These are phyloP conservation scores for Megaleporinus macrocephalus DNA, from an alignment of 2,113 vertebrate species.

Conservation along the genomic window DNA sequence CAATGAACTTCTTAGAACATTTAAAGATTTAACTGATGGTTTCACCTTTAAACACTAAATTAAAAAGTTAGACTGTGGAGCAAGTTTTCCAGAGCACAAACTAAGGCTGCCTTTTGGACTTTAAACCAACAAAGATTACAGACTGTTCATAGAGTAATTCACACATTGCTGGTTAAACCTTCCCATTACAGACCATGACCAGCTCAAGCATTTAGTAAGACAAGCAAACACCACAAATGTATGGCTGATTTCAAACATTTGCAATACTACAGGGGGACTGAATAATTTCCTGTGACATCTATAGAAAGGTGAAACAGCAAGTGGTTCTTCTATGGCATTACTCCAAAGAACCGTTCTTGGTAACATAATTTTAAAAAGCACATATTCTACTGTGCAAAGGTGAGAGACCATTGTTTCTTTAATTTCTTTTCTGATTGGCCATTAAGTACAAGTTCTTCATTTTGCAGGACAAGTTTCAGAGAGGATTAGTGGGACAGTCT, in stretches of 20 bases:
- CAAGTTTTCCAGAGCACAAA: neutral
- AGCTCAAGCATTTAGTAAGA: neutral
- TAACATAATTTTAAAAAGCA: too few relatives aligned
- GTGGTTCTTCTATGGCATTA: neutral
- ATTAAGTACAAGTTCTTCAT: too few relatives aligned
- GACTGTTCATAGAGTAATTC: neutral
- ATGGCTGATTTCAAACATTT: too few relatives aligned
- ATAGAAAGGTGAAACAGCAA: neutral
- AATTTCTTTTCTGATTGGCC: too few relatives aligned
- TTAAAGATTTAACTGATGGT: neutral
- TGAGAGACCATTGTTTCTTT: too few relatives aligned
- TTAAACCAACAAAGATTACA: neutral
- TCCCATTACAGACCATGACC: neutral
- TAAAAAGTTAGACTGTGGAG: neutral
- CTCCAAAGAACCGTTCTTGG: too few relatives aligned
- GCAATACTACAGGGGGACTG: neutral
- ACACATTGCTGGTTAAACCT: neutral
- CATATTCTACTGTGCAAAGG: too few relatives aligned
- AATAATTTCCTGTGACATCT: neutral
- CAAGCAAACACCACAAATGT: neutral
- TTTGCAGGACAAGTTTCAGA: too few relatives aligned
- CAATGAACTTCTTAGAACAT: neutral
- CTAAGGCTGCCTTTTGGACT: neutral
- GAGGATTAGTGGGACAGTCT: too few relatives aligned
- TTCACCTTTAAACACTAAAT: neutral